Evolutionary conservation across 2,113 vertebrate genomes (phyloP).

Genomic region (Diphyllodes magnificus): DNA sequence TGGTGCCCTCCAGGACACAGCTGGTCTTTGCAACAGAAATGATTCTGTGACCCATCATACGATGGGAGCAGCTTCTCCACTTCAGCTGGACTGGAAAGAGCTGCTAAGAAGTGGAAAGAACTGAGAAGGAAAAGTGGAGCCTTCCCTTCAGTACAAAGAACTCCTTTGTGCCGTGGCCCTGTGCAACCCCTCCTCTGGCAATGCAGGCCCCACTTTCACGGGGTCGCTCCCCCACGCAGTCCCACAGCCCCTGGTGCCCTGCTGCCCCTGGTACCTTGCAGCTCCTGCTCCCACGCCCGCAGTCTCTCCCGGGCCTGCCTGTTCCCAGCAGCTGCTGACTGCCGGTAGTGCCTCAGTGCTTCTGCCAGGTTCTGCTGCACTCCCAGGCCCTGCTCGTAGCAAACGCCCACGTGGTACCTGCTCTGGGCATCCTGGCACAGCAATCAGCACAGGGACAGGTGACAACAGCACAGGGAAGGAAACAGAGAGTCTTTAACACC

Average conservation of each 20-base stretch:
- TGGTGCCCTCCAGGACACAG: background rate
- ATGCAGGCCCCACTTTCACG: rapidly evolving
- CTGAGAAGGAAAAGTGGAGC: background rate
- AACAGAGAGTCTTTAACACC: background rate
- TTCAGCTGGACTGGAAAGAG: background rate
- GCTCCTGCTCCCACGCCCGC: conserved; percentile 4
- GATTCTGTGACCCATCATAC: background rate
- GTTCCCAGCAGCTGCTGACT: conserved; percentile 74
- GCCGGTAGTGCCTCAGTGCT: conserved; percentile 75
- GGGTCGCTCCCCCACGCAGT: rapidly evolving
- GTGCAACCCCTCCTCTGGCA: background rate
- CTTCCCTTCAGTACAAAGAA: background rate
- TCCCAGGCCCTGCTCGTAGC: conserved; percentile 84
- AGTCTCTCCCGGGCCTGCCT: conserved; percentile 69
- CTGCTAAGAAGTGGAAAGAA: background rate
- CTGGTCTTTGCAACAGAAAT: background rate
- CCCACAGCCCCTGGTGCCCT: background rate
- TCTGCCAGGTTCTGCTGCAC: conserved; percentile 69
- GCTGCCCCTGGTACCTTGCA: conserved; percentile 36
- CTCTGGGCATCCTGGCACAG: conserved; percentile 80
- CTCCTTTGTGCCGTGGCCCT: background rate
- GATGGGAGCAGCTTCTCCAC: background rate
- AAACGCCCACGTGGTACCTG: conserved; percentile 83
- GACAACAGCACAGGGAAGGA: background rate
- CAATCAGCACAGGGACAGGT: background rate